Conservation (phyloP, 2,113 vertebrate species). For the Oreochromis aureus region DNA sequence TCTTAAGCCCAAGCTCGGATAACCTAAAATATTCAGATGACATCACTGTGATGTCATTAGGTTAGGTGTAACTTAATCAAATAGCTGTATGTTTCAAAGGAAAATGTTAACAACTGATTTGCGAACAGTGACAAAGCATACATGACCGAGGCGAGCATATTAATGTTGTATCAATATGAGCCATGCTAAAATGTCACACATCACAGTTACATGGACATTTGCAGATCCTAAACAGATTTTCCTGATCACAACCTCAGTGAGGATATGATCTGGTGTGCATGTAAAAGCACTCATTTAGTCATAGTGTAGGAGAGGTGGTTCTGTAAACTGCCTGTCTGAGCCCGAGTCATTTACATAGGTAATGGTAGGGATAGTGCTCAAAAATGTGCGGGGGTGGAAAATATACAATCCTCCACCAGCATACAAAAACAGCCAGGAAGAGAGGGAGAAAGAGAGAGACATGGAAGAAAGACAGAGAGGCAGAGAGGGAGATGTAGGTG, state of each 20-base stretch:
- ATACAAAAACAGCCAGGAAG: slow-evolving; percentile 41
- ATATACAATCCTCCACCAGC: slow-evolving; percentile 49
- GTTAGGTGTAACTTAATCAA: background rate
- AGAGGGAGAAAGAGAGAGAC: background rate
- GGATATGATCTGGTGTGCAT: background rate
- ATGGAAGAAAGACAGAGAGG: background rate
- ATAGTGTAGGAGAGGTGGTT: slow-evolving; percentile 31
- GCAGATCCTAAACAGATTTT: background rate
- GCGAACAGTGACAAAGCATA: background rate
- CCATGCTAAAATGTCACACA: background rate
- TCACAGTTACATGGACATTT: background rate
- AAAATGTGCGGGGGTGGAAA: slow-evolving; percentile 62
- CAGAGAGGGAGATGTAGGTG: slow-evolving; percentile 49
- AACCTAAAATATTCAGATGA: background rate
- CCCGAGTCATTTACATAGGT: slow-evolving; percentile 66
- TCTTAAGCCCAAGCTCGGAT: background rate
- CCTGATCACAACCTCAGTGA: background rate
- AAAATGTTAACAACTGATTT: background rate
- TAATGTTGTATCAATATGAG: background rate
- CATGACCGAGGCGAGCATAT: background rate
- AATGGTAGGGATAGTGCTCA: slow-evolving; percentile 63
- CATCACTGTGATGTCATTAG: background rate
- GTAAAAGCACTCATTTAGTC: slow-evolving; percentile 37
- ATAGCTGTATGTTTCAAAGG: background rate
- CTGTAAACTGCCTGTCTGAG: slow-evolving; percentile 42